Percentiles rank a stretch among this genome's conserved stretches.
These are phyloP conservation scores for Patella pellucida DNA, from an alignment of 2,888 invertebrate species.

Conservation along the genomic window DNA sequence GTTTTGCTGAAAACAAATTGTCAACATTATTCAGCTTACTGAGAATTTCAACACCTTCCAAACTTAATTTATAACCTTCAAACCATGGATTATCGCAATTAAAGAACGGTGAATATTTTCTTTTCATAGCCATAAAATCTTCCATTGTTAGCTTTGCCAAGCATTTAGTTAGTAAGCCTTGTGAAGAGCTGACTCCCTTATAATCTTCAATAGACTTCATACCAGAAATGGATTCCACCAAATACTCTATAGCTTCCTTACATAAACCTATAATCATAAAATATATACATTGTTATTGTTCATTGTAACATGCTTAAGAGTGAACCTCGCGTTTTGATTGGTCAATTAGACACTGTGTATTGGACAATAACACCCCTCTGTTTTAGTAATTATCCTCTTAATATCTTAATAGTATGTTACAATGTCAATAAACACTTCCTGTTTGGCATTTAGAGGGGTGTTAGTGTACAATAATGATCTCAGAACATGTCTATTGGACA, in stretches of 20 bases:
- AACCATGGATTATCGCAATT: constrained; percentile 26
- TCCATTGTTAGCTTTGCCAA: constrained; percentile 28
- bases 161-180: constrained; percentile 32
- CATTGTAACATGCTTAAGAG: too few relatives aligned
- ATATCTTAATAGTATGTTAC: too few relatives aligned
- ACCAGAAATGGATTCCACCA: constrained; percentile 31
- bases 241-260: constrained; percentile 35
- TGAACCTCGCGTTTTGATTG: too few relatives aligned
- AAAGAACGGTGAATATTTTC: constrained; percentile 21
- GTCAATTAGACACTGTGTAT: too few relatives aligned
- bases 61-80: constrained; percentile 32
- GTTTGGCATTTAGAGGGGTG: too few relatives aligned
- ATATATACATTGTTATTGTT: too few relatives aligned
- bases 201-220: constrained; percentile 32
- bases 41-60: constrained; percentile 23
- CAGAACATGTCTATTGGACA: too few relatives aligned
- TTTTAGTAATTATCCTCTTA: too few relatives aligned
- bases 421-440: too few relatives aligned
- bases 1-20: constrained; percentile 25
- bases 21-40: constrained; percentile 20
- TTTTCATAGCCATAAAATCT: constrained; percentile 27
- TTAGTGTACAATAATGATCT: too few relatives aligned
- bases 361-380: too few relatives aligned
- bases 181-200: constrained; percentile 38
- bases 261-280: constrained; percentile 32